Conservation (phyloP, 64 coral and sea anemone genomes). For the Actinia tenebrosa region DNA sequence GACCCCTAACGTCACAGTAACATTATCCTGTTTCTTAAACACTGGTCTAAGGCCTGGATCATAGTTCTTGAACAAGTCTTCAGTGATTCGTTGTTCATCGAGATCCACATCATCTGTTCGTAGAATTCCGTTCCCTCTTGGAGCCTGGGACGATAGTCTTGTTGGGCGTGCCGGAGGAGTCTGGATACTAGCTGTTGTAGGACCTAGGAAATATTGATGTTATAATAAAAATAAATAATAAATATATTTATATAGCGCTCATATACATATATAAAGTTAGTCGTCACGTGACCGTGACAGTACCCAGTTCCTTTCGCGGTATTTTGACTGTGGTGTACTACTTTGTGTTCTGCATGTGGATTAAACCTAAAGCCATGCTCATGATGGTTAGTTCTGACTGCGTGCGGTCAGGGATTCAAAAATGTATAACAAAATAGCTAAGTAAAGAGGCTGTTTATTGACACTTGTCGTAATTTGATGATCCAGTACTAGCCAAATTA, state of each 20-base stretch:
- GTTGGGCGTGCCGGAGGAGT: neutral
- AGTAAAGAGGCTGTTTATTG: too few species aligned
- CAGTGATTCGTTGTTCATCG: constrained; percentile 25
- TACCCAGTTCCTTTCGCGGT: too few species aligned
- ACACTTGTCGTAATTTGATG: too few species aligned
- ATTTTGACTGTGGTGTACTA: too few species aligned
- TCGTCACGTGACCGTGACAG: neutral
- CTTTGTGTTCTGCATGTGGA: too few species aligned
- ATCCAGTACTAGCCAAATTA: too few species aligned
- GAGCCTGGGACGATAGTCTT: neutral
- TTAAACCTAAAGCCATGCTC: too few species aligned
- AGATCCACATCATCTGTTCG: constrained; percentile 10
- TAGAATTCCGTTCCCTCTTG: neutral
- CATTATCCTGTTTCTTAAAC: constrained; percentile 46
- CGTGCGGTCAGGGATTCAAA: too few species aligned
- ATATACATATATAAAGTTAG: neutral
- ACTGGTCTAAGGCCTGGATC: constrained; percentile 48
- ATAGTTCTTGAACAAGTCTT: constrained; percentile 51
- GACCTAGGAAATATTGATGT: neutral
- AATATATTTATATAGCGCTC: too few species aligned
- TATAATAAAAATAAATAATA: too few species aligned
- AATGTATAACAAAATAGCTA: too few species aligned
- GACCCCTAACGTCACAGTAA: constrained; percentile 55
- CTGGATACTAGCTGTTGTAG: neutral
- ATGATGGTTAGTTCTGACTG: too few species aligned